Conservation (phyloP, 2,888 invertebrate species). For the Scaeva pyrastri region DNA sequence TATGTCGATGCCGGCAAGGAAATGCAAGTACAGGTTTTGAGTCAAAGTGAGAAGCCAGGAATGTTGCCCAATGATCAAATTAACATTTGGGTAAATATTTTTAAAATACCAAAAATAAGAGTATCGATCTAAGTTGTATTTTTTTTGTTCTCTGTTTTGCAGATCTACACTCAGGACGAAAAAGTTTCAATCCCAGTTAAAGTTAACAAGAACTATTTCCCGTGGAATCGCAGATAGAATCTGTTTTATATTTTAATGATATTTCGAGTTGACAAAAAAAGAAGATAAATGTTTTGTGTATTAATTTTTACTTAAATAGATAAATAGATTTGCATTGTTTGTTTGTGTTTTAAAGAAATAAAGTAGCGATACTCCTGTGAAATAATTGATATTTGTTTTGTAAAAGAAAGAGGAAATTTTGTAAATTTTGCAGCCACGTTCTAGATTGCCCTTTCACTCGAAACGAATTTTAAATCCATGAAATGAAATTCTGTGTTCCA, state of each 20-base stretch:
- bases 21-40: constrained; percentile 75
- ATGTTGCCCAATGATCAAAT: constrained; percentile 75
- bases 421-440: no score
- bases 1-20: constrained; percentile 80
- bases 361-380: constrained; percentile 8
- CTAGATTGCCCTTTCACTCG: no score
- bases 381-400: neutral
- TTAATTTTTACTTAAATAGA: constrained; percentile 29
- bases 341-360: constrained; percentile 6
- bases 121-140: neutral
- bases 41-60: constrained; percentile 56
- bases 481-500: no score
- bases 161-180: constrained; percentile 81
- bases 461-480: no score
- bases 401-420: no score
- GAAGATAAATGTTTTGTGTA: constrained; percentile 14
- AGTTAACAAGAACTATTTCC: constrained; percentile 68
- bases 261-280: no score
- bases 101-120: no score
- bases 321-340: constrained; percentile 10
- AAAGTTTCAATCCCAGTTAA: constrained; percentile 81
- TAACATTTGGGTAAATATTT: constrained; percentile 78
- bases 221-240: constrained; percentile 62
- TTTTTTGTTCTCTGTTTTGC: constrained; percentile 30
- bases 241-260: neutral